A percentile compares a stretch with the other conserved stretches of the same genome.
phyloP scores from a whole-genome alignment of 2,797 vertebrate species.

The Buceros bicornis region DNA sequence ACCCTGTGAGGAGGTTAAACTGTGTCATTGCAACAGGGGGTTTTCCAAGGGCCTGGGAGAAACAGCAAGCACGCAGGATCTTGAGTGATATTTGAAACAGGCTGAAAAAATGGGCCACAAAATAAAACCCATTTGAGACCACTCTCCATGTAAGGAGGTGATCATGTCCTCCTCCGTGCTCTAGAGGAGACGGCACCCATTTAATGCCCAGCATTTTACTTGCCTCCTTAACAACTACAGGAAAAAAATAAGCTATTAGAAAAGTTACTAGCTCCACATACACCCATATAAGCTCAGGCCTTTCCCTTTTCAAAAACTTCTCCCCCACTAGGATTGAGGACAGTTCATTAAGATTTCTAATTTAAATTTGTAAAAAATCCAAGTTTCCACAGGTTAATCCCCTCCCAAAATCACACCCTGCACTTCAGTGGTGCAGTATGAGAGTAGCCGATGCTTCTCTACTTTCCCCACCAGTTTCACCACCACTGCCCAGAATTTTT shows the following conservation, averaged over 20 bases:
- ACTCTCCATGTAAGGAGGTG: rapidly evolving
- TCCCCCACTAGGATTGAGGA: background rate
- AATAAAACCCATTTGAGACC: background rate
- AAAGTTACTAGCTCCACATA: background rate
- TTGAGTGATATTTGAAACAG: background rate
- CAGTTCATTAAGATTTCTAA: background rate
- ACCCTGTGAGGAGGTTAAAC: background rate
- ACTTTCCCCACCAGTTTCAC: background rate
- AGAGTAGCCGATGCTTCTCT: background rate
- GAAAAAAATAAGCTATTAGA: background rate
- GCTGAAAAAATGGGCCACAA: background rate
- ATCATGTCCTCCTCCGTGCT: background rate
- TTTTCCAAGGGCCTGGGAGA: background rate
- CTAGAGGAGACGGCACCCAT: background rate
- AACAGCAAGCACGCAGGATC: background rate
- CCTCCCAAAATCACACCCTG: too few relatives aligned
- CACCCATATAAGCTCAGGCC: background rate
- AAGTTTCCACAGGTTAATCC: background rate
- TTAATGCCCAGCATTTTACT: background rate
- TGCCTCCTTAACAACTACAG: background rate
- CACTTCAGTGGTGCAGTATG: background rate
- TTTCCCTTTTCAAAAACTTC: background rate
- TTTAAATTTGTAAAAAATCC: background rate
- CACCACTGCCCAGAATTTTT: background rate
- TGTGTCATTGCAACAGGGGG: background rate